Conservation (phyloP, 2,888 invertebrate species). For the Scaeva pyrastri region DNA sequence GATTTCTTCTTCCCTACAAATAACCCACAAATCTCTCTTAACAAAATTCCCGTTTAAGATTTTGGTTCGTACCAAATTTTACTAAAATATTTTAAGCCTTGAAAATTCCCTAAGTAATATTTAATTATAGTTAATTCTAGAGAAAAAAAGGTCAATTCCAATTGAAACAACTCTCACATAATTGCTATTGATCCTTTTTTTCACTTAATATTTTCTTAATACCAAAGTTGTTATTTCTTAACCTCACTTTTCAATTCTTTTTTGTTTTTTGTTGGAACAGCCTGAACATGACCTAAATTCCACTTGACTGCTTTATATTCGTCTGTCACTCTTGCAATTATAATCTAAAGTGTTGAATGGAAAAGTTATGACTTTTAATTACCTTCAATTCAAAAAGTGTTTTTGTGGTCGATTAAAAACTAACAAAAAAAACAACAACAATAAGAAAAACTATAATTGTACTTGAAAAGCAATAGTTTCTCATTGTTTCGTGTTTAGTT, state of each 20-base stretch:
- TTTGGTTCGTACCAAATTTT: too few species aligned
- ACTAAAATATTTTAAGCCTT: too few species aligned
- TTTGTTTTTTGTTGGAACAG: not conserved
- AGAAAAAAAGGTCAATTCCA: too few species aligned
- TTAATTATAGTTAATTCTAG: too few species aligned
- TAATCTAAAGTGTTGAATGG: constrained; percentile 39
- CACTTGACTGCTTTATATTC: not conserved
- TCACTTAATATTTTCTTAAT: too few species aligned
- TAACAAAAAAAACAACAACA: constrained; percentile 6
- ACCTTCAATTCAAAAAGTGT: constrained; percentile 25
- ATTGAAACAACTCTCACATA: too few species aligned
- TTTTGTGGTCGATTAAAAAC: constrained; percentile 34
- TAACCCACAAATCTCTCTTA: too few species aligned
- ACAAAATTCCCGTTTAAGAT: too few species aligned
- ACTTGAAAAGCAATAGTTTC: constrained; percentile 59
- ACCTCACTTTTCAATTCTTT: not conserved
- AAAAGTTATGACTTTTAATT: constrained; percentile 45
- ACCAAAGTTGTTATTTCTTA: not conserved
- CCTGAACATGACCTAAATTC: constrained; percentile 9
- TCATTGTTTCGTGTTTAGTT: constrained; percentile 65
- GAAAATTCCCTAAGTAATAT: too few species aligned
- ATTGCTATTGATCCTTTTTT: too few species aligned
- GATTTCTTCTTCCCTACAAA: too few species aligned
- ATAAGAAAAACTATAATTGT: constrained; percentile 43
- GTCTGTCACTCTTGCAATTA: constrained; percentile 15